A percentile compares a stretch with the other conserved stretches of the same genome.
These are phyloP conservation scores for Lasioglossum albipes DNA, from an alignment of 1,140 invertebrate genomes.

Conservation along the genomic window DNA sequence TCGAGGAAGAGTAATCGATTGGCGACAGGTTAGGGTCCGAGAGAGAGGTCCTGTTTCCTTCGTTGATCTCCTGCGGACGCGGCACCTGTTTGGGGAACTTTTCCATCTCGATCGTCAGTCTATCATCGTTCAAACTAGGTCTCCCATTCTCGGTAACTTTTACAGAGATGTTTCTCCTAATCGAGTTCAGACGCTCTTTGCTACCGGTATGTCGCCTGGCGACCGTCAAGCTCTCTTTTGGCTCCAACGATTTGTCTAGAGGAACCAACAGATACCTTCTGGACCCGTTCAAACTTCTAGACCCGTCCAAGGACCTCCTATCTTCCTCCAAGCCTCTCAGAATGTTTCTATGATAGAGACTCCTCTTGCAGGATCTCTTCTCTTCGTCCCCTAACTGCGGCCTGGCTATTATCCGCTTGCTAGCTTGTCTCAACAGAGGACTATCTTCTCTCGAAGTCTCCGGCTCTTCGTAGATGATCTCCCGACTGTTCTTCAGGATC, in stretches of 20 bases:
- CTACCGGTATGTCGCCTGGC: constrained; percentile 60
- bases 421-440: neutral
- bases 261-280: constrained; percentile 59
- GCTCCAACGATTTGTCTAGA: constrained; percentile 48
- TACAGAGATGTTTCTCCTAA: constrained; percentile 22
- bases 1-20: neutral
- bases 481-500: constrained; percentile 67
- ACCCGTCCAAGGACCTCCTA: constrained; percentile 56
- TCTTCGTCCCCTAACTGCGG: constrained; percentile 56
- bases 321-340: constrained; percentile 49
- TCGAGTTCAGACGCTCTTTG: constrained; percentile 54
- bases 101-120: constrained; percentile 29
- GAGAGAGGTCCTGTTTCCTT: neutral
- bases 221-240: constrained; percentile 46
- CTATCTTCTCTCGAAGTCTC: constrained; percentile 1
- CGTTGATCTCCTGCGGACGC: neutral
- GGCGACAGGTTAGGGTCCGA: constrained; percentile 27
- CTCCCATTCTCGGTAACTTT: constrained; percentile 53
- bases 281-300: constrained; percentile 51
- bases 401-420: neutral
- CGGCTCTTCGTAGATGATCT: constrained; percentile 65
- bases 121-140: constrained; percentile 24
- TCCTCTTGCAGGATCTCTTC: constrained; percentile 55
- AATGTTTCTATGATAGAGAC: constrained; percentile 51
- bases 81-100: neutral